phyloP scores from a whole-genome alignment of 2,797 vertebrate species.

The Pantherophis vulpinus region DNA sequence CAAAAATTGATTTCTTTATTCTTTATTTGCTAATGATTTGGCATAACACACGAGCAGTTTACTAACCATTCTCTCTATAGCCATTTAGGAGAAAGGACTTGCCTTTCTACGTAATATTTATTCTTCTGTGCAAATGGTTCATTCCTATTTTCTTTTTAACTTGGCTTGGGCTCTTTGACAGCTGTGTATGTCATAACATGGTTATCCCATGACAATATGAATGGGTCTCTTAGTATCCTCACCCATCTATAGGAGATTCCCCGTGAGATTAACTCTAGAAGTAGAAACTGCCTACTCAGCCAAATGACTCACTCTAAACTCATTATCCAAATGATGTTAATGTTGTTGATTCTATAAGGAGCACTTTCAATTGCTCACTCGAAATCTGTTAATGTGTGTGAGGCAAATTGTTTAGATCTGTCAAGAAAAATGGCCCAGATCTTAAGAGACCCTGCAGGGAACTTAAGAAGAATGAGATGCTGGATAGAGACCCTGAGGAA shows the following conservation, averaged over 20 bases:
- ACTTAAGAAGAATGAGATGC: not conserved
- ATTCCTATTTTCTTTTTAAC: not conserved
- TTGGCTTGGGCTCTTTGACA: not conserved
- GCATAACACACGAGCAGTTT: not conserved
- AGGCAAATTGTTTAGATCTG: not conserved
- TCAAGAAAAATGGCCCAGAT: not conserved
- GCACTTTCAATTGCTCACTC: not conserved
- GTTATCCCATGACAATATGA: not conserved
- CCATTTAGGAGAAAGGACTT: not conserved
- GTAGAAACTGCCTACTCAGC: slow-evolving; percentile 18
- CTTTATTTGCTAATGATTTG: not conserved
- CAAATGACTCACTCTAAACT: slow-evolving; percentile 5
- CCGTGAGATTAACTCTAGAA: not conserved
- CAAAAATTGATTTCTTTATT: not conserved
- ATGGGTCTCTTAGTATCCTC: not conserved
- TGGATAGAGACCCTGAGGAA: not conserved
- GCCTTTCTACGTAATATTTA: not conserved
- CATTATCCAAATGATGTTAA: slow-evolving; percentile 19
- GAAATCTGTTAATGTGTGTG: not conserved
- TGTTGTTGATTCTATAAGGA: slow-evolving; percentile 17
- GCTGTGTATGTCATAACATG: not conserved
- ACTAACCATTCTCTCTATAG: not conserved
- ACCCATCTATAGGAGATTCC: not conserved
- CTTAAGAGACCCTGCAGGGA: not conserved
- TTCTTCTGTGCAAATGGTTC: not conserved